Evolutionary conservation across 2,113 vertebrate species (phyloP).

Genomic region (Dicaeum eximium): DNA sequence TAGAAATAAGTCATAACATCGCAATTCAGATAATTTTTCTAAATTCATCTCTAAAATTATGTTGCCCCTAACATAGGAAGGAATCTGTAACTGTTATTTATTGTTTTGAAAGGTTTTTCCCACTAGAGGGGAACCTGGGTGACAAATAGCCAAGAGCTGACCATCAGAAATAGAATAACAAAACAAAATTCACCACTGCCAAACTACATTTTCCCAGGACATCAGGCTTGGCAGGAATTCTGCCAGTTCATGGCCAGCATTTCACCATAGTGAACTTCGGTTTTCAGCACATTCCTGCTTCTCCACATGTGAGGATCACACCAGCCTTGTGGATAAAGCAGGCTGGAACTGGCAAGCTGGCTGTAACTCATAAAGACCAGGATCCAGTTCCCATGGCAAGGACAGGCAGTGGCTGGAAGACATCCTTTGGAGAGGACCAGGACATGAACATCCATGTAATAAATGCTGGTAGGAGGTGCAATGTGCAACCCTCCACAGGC

Average conservation of each 20-base stretch:
- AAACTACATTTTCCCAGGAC: background rate
- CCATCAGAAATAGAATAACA: background rate
- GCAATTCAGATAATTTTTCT: background rate
- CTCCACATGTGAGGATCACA: background rate
- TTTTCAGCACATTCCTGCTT: constrained; percentile 30
- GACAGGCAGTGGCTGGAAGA: background rate
- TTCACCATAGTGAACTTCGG: background rate
- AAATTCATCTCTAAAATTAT: background rate
- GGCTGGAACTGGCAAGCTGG: background rate
- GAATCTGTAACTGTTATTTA: background rate
- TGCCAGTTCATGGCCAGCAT: background rate
- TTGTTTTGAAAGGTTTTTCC: background rate
- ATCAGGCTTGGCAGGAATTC: background rate
- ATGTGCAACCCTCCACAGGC: background rate
- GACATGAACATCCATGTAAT: accelerated
- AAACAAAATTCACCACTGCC: background rate
- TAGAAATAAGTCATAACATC: background rate
- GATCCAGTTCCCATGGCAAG: background rate
- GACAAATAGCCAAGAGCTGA: background rate
- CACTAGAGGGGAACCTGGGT: background rate
- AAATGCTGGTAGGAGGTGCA: background rate
- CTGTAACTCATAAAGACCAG: background rate
- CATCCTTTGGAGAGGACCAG: background rate
- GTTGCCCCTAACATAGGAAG: background rate
- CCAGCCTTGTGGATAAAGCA: background rate